Base-by-base conservation (phyloP, 2,797 vertebrate genomes). In the Rhyacichthys aspro region DNA sequence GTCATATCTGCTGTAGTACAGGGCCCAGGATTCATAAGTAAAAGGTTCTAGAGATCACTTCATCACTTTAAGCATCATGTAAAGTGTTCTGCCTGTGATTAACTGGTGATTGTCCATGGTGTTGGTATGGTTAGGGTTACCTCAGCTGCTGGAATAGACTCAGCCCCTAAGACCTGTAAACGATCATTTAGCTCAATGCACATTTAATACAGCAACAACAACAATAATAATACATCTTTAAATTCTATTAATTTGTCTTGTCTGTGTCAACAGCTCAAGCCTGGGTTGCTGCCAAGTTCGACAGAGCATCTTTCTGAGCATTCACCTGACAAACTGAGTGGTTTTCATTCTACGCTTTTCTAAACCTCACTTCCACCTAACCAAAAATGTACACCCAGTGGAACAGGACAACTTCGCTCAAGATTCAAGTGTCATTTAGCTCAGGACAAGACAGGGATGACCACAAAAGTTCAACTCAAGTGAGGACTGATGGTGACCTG, bases 271-370 rank as follows among this genome's bases (percentile, higher is more conserved):
- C 62, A 97, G 95, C 93, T 90, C 94, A 95, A 91, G 93, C 93
- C 59, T 84, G 94, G 83, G 93, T 93, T 18, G 91, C 93, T 58
- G 55, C 78, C 75, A 94, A 93, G 79, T 94, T 94, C 86, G 93
- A 95, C 6, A 90, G 92, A 85, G 90, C 91, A 74, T 93, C 94
- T 11, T 96, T 94, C 86, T 96, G 90, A 94, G 63, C 70, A 57
- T 59, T 67, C 43, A 81, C 61, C 47, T 66, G 66, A 74, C 55
- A 52, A 66, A 63, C 8, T 59, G 59, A 68, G 55, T 70, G 53
- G 23, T 72, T 68, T 44, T 39, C 74, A 74, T 66, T 49, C 23
- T 61, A 41, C 28, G 38, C 7, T 28, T 28, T 28, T 28, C 48
- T 17, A 61, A 63, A 76, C 73, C 55, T 60, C 55, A 74, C 34